phyloP scores from a whole-genome alignment of 2,113 vertebrate genomes.

The Dromiciops gliroides region DNA sequence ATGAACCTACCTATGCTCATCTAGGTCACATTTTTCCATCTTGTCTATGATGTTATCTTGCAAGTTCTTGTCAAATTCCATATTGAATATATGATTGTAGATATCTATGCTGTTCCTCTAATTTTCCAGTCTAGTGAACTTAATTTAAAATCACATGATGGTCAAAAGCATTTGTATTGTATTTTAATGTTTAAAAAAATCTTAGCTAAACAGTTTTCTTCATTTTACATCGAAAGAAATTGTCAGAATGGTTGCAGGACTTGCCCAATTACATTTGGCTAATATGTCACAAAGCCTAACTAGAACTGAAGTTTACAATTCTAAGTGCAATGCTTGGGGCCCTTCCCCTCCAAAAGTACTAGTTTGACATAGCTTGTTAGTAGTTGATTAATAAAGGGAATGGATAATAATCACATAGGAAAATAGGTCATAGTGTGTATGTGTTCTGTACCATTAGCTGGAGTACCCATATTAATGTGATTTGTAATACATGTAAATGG shows the following conservation, averaged over 20 bases:
- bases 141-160: background rate
- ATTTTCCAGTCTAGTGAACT: background rate
- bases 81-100: background rate
- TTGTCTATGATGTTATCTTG: background rate
- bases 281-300: background rate
- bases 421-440: background rate
- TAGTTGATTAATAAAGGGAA: background rate
- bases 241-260: background rate
- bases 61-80: background rate
- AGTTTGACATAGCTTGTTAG: background rate
- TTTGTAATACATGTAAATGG: background rate
- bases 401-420: background rate
- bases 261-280: background rate
- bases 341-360: background rate
- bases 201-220: background rate
- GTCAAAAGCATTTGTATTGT: background rate
- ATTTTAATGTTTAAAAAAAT: background rate
- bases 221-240: background rate
- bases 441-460: background rate
- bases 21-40: background rate
- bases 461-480: background rate
- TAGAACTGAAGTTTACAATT: background rate
- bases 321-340: background rate
- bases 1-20: background rate
- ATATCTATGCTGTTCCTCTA: background rate